Base-by-base conservation (phyloP, 2,888 invertebrate genomes). In the Miltochrista miniata region DNA sequence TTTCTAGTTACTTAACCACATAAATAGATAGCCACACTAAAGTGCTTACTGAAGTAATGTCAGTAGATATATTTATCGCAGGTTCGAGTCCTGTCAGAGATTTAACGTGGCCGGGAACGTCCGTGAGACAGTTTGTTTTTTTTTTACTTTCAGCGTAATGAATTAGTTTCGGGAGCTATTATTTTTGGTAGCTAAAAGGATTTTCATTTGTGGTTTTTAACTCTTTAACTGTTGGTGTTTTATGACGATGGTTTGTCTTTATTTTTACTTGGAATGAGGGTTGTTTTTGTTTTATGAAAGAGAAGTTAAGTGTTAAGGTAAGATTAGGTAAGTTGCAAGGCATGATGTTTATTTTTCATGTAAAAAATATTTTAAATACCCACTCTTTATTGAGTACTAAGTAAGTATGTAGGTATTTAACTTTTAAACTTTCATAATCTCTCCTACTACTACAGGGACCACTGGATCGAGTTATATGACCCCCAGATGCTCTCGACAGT, bases 21-120 rank as follows among this genome's bases (percentile, higher is more conserved):
- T 59, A 44, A 48, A 64, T 61, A 53, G 41, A 51, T 51, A 14
- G 7, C 10, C 37, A 49, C 49, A 51, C 49, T 59, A 55, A 59
- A 61, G 45, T 53, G 53, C 56, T 64, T 67, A 63, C 71, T 61
- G 57, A 60, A 71, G 68, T 73, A 79, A 79, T 77, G 81, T 79
- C 79, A 79, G 74, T 54, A 78, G 81, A 80, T 66, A 69, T 76
- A 81, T 81, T 80, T 81, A 81, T 80, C 67, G 72, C 59, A 57
- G 73, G 74, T 70, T 72, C 71, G 59, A 68, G 51, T 63, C 56
- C 59, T 58, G 63, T 59, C 64, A 54, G 53, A 63, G 78, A 79
- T 79, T 80, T 79, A 81, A 63, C 24, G 68, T 37, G 47, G 48
- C 56, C 62, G 44, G 30, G 13, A 48, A 44, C 36, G 53, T 36